phyloP scores from a whole-genome alignment of 2,113 vertebrate genomes.

The Sula dactylatra region DNA sequence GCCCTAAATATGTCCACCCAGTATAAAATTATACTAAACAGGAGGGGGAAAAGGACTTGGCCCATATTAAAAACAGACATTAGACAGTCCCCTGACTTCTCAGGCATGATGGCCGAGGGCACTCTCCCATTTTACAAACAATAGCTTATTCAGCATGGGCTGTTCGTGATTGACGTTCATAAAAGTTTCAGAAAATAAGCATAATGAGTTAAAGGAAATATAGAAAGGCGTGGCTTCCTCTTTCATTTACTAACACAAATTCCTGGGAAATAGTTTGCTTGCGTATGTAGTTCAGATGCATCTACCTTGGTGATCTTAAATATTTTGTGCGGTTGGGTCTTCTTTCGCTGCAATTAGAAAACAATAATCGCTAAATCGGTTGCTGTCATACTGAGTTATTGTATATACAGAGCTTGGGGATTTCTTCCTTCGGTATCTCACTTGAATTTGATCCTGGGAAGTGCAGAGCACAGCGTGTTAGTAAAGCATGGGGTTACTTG shows the following conservation, averaged over 20 bases:
- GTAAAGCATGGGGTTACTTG: background rate
- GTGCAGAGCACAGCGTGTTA: background rate
- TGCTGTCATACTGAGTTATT: background rate
- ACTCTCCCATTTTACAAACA: background rate
- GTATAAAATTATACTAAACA: slow-evolving; percentile 72
- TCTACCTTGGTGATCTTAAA: background rate
- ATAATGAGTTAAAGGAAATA: background rate
- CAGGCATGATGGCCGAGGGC: background rate
- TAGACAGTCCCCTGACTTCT: background rate
- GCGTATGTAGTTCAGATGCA: background rate
- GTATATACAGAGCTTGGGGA: background rate
- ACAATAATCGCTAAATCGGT: background rate
- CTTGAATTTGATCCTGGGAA: background rate
- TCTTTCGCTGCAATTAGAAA: background rate
- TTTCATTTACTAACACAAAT: background rate
- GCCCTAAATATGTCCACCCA: slow-evolving; percentile 74
- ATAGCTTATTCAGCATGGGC: background rate
- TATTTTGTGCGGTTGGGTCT: background rate
- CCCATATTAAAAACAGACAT: slow-evolving; percentile 56
- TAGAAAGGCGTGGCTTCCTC: background rate
- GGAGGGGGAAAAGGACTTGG: slow-evolving; percentile 38
- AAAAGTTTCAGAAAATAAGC: background rate
- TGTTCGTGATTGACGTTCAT: background rate
- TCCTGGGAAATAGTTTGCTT: background rate
- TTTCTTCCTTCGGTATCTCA: background rate